Percentiles rank a stretch among this genome's conserved stretches.
phyloP scores from a whole-genome alignment of 2,888 invertebrate genomes.

The Brachypterus glaber region DNA sequence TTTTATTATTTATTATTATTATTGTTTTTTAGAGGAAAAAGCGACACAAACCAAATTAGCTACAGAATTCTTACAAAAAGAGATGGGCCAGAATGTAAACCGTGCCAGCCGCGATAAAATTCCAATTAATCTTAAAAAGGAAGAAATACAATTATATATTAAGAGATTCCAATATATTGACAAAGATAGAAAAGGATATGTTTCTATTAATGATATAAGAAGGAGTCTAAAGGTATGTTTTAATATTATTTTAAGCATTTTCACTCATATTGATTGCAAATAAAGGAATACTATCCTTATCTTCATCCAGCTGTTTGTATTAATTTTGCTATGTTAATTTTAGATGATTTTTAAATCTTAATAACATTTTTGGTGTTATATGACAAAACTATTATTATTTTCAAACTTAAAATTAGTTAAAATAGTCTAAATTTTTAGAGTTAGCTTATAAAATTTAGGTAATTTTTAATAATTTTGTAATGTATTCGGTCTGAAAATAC shows the following conservation, averaged over 20 bases:
- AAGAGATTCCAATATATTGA: constrained; percentile 94
- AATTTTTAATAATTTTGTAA: too few relatives aligned
- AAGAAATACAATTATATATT: constrained; percentile 89
- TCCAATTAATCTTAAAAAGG: constrained; percentile 85
- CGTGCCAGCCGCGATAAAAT: constrained; percentile 76
- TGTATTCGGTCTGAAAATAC: too few relatives aligned
- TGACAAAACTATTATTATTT: too few relatives aligned
- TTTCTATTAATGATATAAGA: constrained; percentile 95
- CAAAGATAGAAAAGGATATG: constrained; percentile 92
- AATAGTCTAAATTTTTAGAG: too few relatives aligned
- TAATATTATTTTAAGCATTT: constrained; percentile 1
- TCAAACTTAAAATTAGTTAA: too few relatives aligned
- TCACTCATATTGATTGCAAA: not conserved
- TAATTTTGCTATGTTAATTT: too few relatives aligned
- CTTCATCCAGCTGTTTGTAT: too few relatives aligned
- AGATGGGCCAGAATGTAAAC: constrained; percentile 96
- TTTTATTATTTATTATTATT: not conserved
- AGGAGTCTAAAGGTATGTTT: constrained; percentile 81
- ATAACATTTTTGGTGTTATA: too few relatives aligned
- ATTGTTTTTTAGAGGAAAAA: constrained; percentile 34
- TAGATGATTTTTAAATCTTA: too few relatives aligned
- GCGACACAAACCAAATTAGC: constrained; percentile 75
- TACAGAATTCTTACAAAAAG: constrained; percentile 75
- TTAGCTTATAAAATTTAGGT: too few relatives aligned
- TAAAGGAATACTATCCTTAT: too few relatives aligned